phyloP scores from a whole-genome alignment of 2,113 vertebrate species.

The Protomyctophum bolini region DNA sequence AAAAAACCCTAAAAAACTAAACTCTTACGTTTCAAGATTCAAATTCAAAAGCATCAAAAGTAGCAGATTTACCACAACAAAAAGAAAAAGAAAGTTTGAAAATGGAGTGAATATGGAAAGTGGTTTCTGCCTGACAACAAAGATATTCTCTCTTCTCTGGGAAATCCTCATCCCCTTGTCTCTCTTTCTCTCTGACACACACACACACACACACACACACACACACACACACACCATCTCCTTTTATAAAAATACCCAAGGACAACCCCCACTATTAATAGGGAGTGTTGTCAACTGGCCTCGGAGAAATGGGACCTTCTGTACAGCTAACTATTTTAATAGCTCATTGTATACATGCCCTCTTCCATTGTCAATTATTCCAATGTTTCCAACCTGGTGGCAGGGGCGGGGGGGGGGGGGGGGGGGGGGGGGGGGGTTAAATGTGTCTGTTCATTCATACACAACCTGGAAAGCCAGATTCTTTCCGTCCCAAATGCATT shows the following conservation, averaged over 20 bases:
- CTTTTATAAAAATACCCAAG: slow-evolving; percentile 75
- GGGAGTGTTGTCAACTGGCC: slow-evolving; percentile 73
- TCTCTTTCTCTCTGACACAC: slow-evolving; percentile 49
- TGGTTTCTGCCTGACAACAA: slow-evolving; percentile 31
- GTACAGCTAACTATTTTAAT: slow-evolving; percentile 71
- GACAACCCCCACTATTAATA: slow-evolving; percentile 76
- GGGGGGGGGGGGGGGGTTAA: neutral
- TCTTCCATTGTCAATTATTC: slow-evolving; percentile 48
- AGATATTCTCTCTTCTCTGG: slow-evolving; percentile 52
- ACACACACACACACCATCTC: slow-evolving; percentile 39
- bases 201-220: slow-evolving; percentile 4
- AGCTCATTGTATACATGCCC: slow-evolving; percentile 55
- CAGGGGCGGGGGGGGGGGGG: neutral
- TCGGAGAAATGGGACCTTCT: slow-evolving; percentile 71
- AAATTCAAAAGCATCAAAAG: neutral
- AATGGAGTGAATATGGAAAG: slow-evolving; percentile 16
- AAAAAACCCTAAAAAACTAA: neutral
- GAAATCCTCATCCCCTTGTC: slow-evolving; percentile 53
- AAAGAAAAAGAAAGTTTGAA: slow-evolving; percentile 44
- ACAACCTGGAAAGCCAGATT: no score
- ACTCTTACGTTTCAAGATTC: neutral
- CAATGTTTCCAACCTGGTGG: slow-evolving; percentile 25
- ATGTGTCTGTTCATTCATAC: no score
- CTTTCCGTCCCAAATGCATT: no score
- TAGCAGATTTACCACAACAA: slow-evolving; percentile 23